Evolutionary conservation across 2,113 vertebrate species (phyloP).

Genomic region (Proterorhinus semilunaris): DNA sequence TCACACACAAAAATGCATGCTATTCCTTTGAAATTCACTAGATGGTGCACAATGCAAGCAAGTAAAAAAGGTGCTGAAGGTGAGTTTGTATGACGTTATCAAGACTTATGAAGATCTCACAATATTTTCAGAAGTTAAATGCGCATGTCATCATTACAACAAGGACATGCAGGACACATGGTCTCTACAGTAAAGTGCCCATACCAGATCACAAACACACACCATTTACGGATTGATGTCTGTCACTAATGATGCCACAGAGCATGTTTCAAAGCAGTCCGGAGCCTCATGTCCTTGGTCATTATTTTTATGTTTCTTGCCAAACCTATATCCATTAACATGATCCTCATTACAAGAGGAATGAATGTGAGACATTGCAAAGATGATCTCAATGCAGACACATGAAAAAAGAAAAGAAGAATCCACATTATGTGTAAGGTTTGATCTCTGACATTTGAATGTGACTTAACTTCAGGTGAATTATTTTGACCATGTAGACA

Average conservation of each 20-base stretch:
- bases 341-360: background rate
- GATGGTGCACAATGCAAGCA: slow-evolving; percentile 57
- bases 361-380: slow-evolving; percentile 9
- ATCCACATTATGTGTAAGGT: too few relatives aligned
- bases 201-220: background rate
- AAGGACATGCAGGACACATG: background rate
- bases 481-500: too few relatives aligned
- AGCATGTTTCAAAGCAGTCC: background rate
- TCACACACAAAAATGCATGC: slow-evolving; percentile 18
- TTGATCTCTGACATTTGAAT: too few relatives aligned
- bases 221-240: background rate
- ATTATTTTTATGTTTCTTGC: slow-evolving; percentile 6
- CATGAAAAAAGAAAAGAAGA: background rate
- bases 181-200: background rate
- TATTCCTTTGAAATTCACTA: slow-evolving; percentile 40
- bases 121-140: background rate
- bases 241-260: background rate
- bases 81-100: background rate
- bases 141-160: background rate
- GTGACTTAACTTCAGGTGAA: too few relatives aligned
- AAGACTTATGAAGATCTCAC: background rate
- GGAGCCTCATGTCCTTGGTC: background rate
- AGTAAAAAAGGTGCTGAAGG: slow-evolving; percentile 1
- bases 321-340: slow-evolving; percentile 1
- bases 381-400: background rate